Evolutionary conservation across 2,888 invertebrate genomes (phyloP).

Genomic region (Dicyrtoma fusca): DNA sequence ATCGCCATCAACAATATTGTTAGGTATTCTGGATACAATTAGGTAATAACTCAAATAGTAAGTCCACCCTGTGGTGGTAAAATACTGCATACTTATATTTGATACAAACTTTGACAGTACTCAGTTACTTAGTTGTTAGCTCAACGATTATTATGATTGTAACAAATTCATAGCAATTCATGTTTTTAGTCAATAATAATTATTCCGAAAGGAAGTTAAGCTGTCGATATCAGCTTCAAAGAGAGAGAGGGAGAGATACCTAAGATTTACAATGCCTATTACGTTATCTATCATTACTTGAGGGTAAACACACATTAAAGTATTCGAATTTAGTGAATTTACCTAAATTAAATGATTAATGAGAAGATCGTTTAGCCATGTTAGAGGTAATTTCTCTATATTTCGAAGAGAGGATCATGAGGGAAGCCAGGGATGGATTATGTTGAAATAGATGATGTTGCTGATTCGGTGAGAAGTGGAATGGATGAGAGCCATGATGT

Average conservation of each 20-base stretch:
- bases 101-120: no score
- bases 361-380: conserved; percentile 41
- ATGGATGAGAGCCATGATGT: conserved; percentile 15
- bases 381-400: conserved; percentile 52
- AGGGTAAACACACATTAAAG: not conserved
- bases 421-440: conserved; percentile 50
- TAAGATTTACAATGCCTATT: not conserved
- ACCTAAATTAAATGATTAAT: not conserved
- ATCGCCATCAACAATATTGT: no score
- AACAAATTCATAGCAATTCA: no score
- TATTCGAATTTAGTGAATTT: not conserved
- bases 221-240: no score
- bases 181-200: no score
- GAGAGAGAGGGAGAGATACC: not conserved
- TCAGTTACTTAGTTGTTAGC: no score
- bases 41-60: no score
- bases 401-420: conserved; percentile 51
- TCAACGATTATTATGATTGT: no score
- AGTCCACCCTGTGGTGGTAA: no score
- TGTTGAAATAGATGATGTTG: conserved; percentile 48
- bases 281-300: not conserved
- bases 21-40: no score
- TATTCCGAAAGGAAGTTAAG: no score
- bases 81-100: no score
- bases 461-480: conserved; percentile 34